Percentiles rank a stretch among this genome's conserved stretches.
phyloP scores from a whole-genome alignment of 2,797 vertebrate species.

The Syngnathus acus region DNA sequence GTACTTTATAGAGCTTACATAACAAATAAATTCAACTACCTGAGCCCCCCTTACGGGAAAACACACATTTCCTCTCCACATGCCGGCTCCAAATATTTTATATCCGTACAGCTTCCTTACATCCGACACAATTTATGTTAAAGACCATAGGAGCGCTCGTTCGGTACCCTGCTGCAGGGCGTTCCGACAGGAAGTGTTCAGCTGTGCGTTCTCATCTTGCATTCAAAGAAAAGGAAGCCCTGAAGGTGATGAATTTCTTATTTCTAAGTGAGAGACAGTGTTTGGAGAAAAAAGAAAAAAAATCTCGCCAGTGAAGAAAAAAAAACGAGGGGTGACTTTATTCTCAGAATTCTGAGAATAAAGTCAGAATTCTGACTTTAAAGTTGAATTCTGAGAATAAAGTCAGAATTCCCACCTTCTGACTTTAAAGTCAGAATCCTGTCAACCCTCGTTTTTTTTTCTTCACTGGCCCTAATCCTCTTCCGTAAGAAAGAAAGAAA shows the following conservation, averaged over 20 bases:
- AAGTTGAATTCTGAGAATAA: too few relatives aligned
- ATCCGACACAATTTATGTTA: background rate
- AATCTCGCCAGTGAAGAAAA: too few relatives aligned
- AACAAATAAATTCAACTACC: constrained; percentile 19
- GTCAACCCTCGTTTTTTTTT: too few relatives aligned
- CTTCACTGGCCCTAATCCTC: too few relatives aligned
- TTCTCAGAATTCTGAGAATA: too few relatives aligned
- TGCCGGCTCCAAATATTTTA: constrained; percentile 5
- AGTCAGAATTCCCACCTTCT: too few relatives aligned
- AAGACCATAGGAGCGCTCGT: background rate
- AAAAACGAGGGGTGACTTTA: too few relatives aligned
- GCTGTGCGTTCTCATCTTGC: constrained; percentile 24
- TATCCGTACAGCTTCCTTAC: constrained; percentile 3
- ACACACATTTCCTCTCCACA: constrained; percentile 4
- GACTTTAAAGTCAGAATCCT: too few relatives aligned
- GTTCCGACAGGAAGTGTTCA: background rate
- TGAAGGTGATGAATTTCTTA: constrained; percentile 20
- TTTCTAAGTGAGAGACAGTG: background rate
- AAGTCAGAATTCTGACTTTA: too few relatives aligned
- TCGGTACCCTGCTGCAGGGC: background rate
- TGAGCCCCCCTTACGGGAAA: constrained; percentile 4
- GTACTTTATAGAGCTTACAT: background rate
- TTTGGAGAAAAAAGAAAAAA: too few relatives aligned
- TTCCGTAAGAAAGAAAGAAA: too few relatives aligned
- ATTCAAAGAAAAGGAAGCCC: constrained; percentile 40